A percentile compares a stretch with the other conserved stretches of the same genome.
Evolutionary conservation across 2,888 invertebrate species (phyloP).

Genomic region (Digitonthophagus gazella): DNA sequence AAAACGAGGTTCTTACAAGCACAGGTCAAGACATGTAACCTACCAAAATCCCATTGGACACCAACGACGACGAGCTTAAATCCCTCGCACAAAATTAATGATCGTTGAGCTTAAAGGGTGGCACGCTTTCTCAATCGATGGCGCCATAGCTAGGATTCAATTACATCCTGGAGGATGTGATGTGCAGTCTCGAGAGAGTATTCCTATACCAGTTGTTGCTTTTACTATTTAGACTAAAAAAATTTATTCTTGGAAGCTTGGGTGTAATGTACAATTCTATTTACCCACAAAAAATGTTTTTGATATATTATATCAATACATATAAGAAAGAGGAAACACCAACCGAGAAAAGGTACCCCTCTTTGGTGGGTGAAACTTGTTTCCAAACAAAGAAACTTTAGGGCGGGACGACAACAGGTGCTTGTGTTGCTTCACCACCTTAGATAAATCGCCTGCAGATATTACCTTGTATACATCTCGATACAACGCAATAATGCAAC

Average conservation of each 20-base stretch:
- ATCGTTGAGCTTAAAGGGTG: background rate
- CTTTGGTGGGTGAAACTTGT: background rate
- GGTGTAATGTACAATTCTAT: background rate
- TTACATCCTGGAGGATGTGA: background rate
- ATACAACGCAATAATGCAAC: background rate
- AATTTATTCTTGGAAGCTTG: background rate
- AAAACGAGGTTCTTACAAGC: too few species aligned
- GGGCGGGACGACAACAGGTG: constrained; percentile 8
- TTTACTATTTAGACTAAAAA: background rate
- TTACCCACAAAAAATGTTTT: too few species aligned
- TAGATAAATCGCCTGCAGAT: constrained; percentile 5
- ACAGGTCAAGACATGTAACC: background rate
- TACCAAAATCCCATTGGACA: background rate
- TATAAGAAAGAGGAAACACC: background rate
- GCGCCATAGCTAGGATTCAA: background rate
- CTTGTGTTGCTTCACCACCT: background rate
- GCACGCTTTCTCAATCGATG: background rate
- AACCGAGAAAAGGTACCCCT: background rate
- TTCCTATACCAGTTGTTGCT: background rate
- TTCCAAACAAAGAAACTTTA: constrained; percentile 11
- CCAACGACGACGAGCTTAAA: background rate
- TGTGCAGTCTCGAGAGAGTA: background rate
- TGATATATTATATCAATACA: too few species aligned
- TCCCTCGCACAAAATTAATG: background rate
- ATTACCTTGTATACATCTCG: background rate